A percentile compares a stretch with the other conserved stretches of the same genome.
Evolutionary conservation across 2,113 vertebrate genomes (phyloP).

Genomic region (Grammomys dolichurus): DNA sequence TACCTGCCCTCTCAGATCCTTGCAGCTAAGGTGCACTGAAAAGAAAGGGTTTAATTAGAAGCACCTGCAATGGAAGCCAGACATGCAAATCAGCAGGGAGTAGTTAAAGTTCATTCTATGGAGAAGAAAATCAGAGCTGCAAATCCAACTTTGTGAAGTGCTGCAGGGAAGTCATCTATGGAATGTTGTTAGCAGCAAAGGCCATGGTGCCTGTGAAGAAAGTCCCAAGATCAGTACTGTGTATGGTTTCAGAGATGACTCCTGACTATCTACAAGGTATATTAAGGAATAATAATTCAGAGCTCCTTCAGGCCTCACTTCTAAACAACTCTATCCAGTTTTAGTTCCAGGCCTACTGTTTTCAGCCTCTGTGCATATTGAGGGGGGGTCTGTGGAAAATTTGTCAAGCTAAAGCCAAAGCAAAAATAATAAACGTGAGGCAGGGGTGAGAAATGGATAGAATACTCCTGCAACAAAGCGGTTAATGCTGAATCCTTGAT

Average conservation of each 20-base stretch:
- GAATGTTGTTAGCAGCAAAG: not conserved
- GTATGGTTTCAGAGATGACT: not conserved
- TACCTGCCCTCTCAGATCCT: slow-evolving; percentile 15
- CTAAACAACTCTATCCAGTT: not conserved
- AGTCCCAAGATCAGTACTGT: not conserved
- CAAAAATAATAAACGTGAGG: not conserved
- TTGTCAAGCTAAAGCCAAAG: not conserved
- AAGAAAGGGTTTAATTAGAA: slow-evolving; percentile 54
- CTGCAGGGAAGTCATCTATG: not conserved
- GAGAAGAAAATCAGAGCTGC: slow-evolving; percentile 9
- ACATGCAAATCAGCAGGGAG: not conserved
- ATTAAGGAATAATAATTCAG: not conserved
- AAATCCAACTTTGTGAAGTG: not conserved
- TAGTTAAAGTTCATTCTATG: slow-evolving; percentile 14
- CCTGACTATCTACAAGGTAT: not conserved
- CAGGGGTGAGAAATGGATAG: not conserved
- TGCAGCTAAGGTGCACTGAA: slow-evolving; percentile 1
- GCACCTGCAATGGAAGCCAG: slow-evolving; percentile 17
- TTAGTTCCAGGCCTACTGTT: not conserved
- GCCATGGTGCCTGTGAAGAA: not conserved
- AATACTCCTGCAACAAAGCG: not conserved
- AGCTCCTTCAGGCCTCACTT: not conserved
- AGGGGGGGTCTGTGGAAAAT: not conserved
- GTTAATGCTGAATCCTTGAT: not conserved
- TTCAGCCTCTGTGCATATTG: not conserved